Conservation (phyloP, 2,113 vertebrate species). For the Saguinus midas region DNA sequence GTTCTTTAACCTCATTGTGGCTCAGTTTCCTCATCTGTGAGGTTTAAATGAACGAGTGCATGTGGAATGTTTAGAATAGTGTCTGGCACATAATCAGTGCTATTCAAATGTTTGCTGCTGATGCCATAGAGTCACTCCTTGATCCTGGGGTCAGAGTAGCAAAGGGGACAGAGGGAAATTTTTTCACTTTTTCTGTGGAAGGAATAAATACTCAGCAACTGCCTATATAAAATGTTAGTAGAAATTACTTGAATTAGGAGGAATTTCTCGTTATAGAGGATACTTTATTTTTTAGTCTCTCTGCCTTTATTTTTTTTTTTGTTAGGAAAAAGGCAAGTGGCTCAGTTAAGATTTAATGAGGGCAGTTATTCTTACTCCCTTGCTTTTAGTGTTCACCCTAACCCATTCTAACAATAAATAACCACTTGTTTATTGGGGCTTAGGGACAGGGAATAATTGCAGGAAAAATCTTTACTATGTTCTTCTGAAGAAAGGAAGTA, state of each 20-base stretch:
- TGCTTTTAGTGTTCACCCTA: slow-evolving; percentile 35
- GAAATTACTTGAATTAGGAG: neutral
- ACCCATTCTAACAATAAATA: slow-evolving; percentile 47
- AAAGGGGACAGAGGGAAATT: neutral
- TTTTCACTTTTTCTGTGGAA: neutral
- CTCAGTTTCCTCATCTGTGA: neutral
- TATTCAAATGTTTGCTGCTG: neutral
- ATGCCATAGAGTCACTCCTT: neutral
- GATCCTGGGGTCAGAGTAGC: neutral
- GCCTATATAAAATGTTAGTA: neutral
- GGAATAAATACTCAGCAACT: neutral
- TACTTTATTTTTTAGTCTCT: neutral
- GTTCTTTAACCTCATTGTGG: neutral
- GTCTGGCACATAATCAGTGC: neutral
- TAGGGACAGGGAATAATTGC: slow-evolving; percentile 21
- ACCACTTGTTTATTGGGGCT: slow-evolving; percentile 36
- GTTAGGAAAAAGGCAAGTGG: slow-evolving; percentile 23
- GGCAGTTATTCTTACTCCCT: slow-evolving; percentile 41
- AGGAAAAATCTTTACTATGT: neutral
- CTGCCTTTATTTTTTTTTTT: neutral
- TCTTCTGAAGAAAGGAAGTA: neutral
- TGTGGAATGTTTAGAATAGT: neutral
- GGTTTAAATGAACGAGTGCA: neutral
- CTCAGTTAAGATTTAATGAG: slow-evolving; percentile 52
- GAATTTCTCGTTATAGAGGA: slow-evolving; percentile 13